These are phyloP conservation scores for Alaudala cheleensis DNA, from an alignment of 2,113 vertebrate genomes.

Conservation along the genomic window DNA sequence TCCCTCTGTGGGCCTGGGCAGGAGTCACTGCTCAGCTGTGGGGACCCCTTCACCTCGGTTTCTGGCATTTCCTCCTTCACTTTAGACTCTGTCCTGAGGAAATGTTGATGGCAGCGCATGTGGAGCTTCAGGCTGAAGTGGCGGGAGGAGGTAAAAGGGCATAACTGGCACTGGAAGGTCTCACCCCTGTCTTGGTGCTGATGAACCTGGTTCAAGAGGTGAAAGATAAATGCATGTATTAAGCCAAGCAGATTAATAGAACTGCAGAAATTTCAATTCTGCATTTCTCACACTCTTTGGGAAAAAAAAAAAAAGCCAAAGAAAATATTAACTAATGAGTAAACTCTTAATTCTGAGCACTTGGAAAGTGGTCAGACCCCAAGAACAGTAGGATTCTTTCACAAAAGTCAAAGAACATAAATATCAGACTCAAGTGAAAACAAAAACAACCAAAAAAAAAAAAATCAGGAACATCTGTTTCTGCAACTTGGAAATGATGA, in stretches of 20 bases:
- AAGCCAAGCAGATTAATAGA: neutral
- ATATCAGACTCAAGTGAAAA: neutral
- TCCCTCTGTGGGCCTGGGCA: slow-evolving; percentile 78
- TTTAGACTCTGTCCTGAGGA: slow-evolving; percentile 93
- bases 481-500: neutral
- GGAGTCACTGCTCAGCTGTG: slow-evolving; percentile 77
- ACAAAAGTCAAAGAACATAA: neutral
- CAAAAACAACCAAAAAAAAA: neutral
- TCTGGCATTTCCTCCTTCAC: slow-evolving; percentile 97
- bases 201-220: slow-evolving; percentile 85
- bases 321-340: neutral
- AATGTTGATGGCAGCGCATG: slow-evolving; percentile 99
- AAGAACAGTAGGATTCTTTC: neutral
- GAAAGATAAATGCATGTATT: slow-evolving; percentile 9
- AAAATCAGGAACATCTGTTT: neutral
- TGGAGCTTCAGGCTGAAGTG: slow-evolving; percentile 99
- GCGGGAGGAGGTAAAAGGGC: slow-evolving; percentile 98
- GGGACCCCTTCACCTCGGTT: slow-evolving; percentile 88
- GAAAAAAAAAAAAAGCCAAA: neutral
- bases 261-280: neutral
- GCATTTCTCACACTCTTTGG: neutral
- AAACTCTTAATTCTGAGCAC: neutral
- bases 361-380: neutral
- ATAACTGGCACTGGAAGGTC: slow-evolving; percentile 98
- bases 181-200: slow-evolving; percentile 99